Conservation (phyloP, 1,140 invertebrate species). For the Eciton burchellii region DNA sequence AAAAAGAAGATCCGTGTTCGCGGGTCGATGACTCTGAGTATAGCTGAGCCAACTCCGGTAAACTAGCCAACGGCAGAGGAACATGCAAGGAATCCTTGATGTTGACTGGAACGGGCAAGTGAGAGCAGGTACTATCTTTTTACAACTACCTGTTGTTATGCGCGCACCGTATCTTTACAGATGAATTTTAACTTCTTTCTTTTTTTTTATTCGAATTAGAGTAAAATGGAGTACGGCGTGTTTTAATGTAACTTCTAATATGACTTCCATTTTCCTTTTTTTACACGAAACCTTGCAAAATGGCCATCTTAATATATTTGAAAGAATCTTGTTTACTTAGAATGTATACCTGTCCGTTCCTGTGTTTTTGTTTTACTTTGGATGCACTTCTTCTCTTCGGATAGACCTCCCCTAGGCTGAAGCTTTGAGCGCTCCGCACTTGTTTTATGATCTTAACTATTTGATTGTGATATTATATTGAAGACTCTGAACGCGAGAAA, state of each 20-base stretch:
- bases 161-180: background rate
- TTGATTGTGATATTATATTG: no score
- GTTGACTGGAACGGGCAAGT: no score
- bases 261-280: background rate
- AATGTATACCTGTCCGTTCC: background rate
- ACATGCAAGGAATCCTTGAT: no score
- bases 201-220: background rate
- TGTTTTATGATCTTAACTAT: background rate
- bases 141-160: background rate
- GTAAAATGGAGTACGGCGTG: background rate
- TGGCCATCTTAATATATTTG: conserved; percentile 2
- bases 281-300: background rate
- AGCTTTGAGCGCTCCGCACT: no score
- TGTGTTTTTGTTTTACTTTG: background rate
- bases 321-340: background rate
- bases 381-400: background rate
- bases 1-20: background rate
- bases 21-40: conserved; percentile 59
- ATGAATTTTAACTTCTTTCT: no score
- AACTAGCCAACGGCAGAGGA: no score
- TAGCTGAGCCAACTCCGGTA: background rate
- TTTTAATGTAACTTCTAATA: background rate
- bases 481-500: no score
- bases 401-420: background rate
- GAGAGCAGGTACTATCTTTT: no score